Percentiles rank a stretch among this genome's conserved stretches.
These are phyloP conservation scores for Endotricha flammealis DNA, from an alignment of 2,888 invertebrate genomes.

Conservation along the genomic window DNA sequence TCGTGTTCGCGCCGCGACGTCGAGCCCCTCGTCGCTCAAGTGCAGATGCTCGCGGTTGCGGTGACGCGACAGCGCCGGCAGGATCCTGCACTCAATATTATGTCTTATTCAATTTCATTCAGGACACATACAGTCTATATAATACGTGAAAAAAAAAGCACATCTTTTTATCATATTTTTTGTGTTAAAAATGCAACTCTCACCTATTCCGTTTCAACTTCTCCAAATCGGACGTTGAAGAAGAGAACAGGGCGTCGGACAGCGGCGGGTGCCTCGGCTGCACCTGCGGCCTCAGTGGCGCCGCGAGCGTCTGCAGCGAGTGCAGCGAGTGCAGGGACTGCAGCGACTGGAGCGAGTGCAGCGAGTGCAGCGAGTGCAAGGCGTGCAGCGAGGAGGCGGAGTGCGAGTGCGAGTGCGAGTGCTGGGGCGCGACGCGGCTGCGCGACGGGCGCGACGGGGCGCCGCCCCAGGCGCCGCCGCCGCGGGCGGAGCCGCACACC, in stretches of 20 bases:
- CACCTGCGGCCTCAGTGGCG: constrained; percentile 4
- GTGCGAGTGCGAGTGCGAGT: constrained; percentile 11
- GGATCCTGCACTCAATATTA: constrained; percentile 30
- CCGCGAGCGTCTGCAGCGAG: constrained; percentile 21
- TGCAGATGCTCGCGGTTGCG: constrained; percentile 63
- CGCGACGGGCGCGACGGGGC: constrained; percentile 9
- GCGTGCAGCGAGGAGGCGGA: constrained; percentile 12
- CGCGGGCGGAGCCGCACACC: constrained; percentile 24
- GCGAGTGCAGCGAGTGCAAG: constrained; percentile 2
- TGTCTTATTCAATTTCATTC: not conserved
- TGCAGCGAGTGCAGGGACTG: constrained; percentile 9
- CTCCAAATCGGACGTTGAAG: constrained; percentile 60
- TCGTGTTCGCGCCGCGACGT: constrained; percentile 23
- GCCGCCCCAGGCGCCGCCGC: constrained; percentile 11
- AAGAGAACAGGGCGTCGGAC: constrained; percentile 39
- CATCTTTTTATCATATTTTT: not conserved
- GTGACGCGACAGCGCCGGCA: constrained; percentile 57
- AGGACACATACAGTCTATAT: not conserved
- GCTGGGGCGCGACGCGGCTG: not conserved
- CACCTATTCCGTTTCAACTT: constrained; percentile 49
- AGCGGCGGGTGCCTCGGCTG: constrained; percentile 25
- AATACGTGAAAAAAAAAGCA: not conserved
- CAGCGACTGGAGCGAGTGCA: constrained; percentile 6
- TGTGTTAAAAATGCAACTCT: not conserved
- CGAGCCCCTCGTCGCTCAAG: constrained; percentile 59